A percentile compares a stretch with the other conserved stretches of the same genome.
These are phyloP conservation scores for Bombyx mori DNA, from an alignment of 1,140 invertebrate genomes.

Conservation along the genomic window ASM3026992v2 NC_085121.1:4033001-4033500, in stretches of 20 bases:
- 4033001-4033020: conserved; percentile 93
- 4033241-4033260: conserved; percentile 93
- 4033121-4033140: no score
- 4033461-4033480: conserved; percentile 97
- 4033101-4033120: no score
- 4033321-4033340: conserved; percentile 63
- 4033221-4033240: conserved; percentile 96
- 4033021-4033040: conserved; percentile 87
- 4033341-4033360: no score
- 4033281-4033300: conserved; percentile 96
- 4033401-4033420: conserved; percentile 73
- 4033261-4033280: conserved; percentile 95
- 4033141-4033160: conserved; percentile 85
- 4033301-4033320: conserved; percentile 98
- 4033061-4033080: no score
- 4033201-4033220: conserved; percentile 96
- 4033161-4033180: conserved; percentile 96
- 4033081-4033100: no score
- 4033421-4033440: conserved; percentile 95
- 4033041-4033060: neutral
- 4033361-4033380: no score
- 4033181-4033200: conserved; percentile 97
- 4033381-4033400: no score
- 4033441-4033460: conserved; percentile 93
- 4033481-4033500: conserved; percentile 97